Base-by-base conservation (phyloP, 2,888 invertebrate species). In the Neocrepidodera transversa region DNA sequence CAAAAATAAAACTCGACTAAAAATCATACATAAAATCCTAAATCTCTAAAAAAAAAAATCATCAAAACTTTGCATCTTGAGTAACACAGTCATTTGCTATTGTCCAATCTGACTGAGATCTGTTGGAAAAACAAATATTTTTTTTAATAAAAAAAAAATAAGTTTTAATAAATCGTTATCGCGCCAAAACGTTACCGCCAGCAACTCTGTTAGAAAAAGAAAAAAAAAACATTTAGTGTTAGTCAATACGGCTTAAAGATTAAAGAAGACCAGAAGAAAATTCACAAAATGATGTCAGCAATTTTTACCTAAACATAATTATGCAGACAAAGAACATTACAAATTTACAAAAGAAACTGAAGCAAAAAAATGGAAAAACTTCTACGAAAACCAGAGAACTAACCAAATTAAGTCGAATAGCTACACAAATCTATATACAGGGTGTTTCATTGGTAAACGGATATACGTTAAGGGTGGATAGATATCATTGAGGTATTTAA, bases 41-140 rank as follows among this genome's bases (percentile, higher is more conserved):
- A 5, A 4, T 13, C 3, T 13, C 10, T 8, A 32, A 32, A 32
- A n/a, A 30, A 23, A 23, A 23, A 23, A 23, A 3, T 23, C 17
- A 26, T 45, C 18, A 45, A 45, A 26, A 45, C 20, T 45, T 45
- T 13, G 45, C 45, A 28, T 45, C 45, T 16, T 26, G 45, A 20
- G 43, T 51, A 8, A 23, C 23, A 48, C 20, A 56, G 38, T 52
- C 30, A 20, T 47, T 53, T 26, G 26, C 40, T 38, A 60, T 18
- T 28, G 60, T 45, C 30, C 43, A 49, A 30, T 59, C 59, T 23
- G 59, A 60, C 17, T 55, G 50, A 51, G 55, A 60, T 60, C 60
- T 60, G 51, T 47, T 14, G 20, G 36, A 30, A 48, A 59, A 32
- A 23, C 5, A 51, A 52, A 52, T 13, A 8, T 42, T 42, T 43